phyloP scores from a whole-genome alignment of 2,888 invertebrate species.

The Crematogaster levior region DNA sequence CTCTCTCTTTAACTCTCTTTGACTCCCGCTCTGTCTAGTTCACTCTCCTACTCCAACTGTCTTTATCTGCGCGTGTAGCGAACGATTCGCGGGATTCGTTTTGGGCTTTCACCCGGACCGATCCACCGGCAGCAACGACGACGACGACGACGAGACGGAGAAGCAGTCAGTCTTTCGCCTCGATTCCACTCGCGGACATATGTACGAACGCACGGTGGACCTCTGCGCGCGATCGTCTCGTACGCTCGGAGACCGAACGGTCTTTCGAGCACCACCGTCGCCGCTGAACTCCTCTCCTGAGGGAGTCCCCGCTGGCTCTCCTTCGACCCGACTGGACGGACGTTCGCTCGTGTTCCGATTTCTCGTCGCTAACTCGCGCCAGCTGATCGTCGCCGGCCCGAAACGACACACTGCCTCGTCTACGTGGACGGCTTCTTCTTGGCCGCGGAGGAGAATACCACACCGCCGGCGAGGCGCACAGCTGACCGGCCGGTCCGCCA shows the following conservation, averaged over 20 bases:
- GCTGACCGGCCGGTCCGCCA: conserved; percentile 84
- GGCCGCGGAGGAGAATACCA: conserved; percentile 62
- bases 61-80: conserved; percentile 43
- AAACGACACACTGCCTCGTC: conserved; percentile 38
- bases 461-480: conserved; percentile 80
- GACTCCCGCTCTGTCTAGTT: conserved; percentile 32
- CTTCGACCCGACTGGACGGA: conserved; percentile 37
- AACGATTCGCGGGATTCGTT: conserved; percentile 50
- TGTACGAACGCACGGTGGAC: conserved; percentile 1
- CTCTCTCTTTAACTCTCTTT: conserved; percentile 26
- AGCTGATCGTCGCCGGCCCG: conserved; percentile 30
- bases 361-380: neutral
- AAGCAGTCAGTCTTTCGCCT: conserved; percentile 33
- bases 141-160: neutral
- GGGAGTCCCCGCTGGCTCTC: neutral
- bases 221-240: neutral
- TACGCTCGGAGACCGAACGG: neutral
- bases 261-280: conserved; percentile 1
- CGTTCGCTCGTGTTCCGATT: conserved; percentile 15
- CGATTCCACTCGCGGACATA: conserved; percentile 32
- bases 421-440: conserved; percentile 64
- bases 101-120: conserved; percentile 64
- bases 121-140: conserved; percentile 18
- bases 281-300: neutral
- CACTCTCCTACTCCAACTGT: conserved; percentile 46